Percentiles rank a stretch among this genome's conserved stretches.
Evolutionary conservation across 2,113 vertebrate species (phyloP).

Genomic region (Raphicerus campestris): DNA sequence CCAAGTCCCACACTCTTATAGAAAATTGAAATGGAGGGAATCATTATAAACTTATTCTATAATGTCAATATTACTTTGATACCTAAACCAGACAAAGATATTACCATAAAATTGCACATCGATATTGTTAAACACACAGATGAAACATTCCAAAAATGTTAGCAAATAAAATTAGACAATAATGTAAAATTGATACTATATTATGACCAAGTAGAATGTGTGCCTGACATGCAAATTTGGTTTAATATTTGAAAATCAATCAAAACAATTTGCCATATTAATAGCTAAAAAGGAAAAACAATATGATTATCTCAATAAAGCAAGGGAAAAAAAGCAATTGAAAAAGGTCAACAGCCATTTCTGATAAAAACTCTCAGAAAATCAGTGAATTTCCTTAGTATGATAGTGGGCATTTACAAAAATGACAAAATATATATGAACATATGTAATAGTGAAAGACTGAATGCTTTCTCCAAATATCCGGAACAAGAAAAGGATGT

Average conservation of each 20-base stretch:
- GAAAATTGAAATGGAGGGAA: background rate
- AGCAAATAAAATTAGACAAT: background rate
- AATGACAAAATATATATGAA: background rate
- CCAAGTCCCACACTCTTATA: background rate
- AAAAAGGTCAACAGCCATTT: background rate
- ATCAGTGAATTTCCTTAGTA: background rate
- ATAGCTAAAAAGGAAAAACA: background rate
- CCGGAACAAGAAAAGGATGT: background rate
- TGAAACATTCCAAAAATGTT: background rate
- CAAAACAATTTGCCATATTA: background rate
- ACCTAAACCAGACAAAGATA: background rate
- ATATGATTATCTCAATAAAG: background rate
- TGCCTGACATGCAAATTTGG: background rate
- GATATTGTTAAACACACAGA: background rate
- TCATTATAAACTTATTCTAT: background rate
- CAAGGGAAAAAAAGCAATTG: background rate
- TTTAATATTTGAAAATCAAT: background rate
- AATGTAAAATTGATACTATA: background rate
- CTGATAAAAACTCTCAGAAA: background rate
- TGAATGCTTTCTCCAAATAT: background rate
- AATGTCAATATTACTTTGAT: background rate
- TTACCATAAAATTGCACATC: background rate
- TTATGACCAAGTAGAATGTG: background rate
- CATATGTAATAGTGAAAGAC: background rate
- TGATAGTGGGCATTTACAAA: background rate